These are phyloP conservation scores for Aphidius colemani DNA, from an alignment of 2,888 invertebrate genomes.

Conservation along the genomic window DNA sequence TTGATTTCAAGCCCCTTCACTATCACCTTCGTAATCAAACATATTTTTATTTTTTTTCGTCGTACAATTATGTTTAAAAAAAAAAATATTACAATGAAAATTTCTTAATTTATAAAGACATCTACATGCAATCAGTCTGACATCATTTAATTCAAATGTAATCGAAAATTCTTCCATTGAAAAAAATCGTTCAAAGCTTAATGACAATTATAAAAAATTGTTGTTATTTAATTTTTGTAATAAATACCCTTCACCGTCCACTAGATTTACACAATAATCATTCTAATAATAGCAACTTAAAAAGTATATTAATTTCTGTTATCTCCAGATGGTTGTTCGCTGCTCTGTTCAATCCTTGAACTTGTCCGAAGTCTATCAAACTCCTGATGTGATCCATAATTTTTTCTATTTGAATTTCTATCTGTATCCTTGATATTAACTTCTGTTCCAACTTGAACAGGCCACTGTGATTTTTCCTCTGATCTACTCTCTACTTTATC, in stretches of 20 bases:
- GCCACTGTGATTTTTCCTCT: slow-evolving; percentile 47
- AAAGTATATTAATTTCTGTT: slow-evolving; percentile 18
- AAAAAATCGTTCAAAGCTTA: slow-evolving; percentile 13
- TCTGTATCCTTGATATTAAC: slow-evolving; percentile 54
- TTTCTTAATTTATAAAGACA: too few species aligned
- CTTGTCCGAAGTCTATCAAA: slow-evolving; percentile 45
- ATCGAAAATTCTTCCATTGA: not conserved
- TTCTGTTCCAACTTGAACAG: slow-evolving; percentile 52
- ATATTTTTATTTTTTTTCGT: too few species aligned
- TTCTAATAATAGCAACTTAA: not conserved
- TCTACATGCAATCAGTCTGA: too few species aligned
- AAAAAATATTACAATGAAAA: too few species aligned
- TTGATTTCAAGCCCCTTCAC: too few species aligned
- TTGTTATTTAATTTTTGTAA: too few species aligned
- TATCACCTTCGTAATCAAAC: too few species aligned
- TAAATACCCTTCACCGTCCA: slow-evolving; percentile 4
- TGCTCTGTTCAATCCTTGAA: slow-evolving; percentile 22
- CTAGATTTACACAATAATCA: slow-evolving; percentile 1
- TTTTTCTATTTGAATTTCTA: slow-evolving; percentile 50
- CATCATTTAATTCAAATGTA: too few species aligned
- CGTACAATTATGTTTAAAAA: too few species aligned
- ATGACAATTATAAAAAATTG: too few species aligned
- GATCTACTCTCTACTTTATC: slow-evolving; percentile 32
- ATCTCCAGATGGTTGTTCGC: slow-evolving; percentile 1
- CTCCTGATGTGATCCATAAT: slow-evolving; percentile 47